Conservation (phyloP, 92 coral and sea anemone genomes). For the Pocillopora meandrina region DNA sequence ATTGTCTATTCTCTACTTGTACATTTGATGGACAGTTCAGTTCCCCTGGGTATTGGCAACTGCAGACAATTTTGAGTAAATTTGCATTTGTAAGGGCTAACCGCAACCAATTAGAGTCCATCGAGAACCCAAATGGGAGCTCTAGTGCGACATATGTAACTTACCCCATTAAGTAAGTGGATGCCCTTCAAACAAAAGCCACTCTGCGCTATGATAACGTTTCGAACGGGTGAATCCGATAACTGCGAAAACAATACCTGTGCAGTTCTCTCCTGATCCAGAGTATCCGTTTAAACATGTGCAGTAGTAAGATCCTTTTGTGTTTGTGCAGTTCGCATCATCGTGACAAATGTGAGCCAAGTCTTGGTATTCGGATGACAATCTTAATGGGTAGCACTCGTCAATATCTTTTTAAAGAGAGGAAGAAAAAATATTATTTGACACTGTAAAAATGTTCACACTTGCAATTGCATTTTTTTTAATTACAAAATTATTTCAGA, state of each 20-base stretch:
- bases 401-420: conserved; percentile 40
- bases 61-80: neutral
- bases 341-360: conserved; percentile 61
- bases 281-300: conserved; percentile 57
- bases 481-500: too few relatives aligned
- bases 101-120: neutral
- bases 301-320: conserved; percentile 70
- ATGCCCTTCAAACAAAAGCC: neutral
- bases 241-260: conserved; percentile 12
- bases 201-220: neutral
- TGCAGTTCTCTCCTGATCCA: conserved; percentile 47
- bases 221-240: too few relatives aligned
- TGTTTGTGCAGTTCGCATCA: conserved; percentile 72
- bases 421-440: neutral
- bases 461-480: too few relatives aligned
- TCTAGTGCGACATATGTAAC: neutral
- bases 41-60: neutral
- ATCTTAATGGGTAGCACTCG: conserved; percentile 46
- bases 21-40: neutral
- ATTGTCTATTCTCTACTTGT: neutral
- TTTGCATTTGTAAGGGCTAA: neutral
- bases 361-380: conserved; percentile 41
- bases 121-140: neutral
- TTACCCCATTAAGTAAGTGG: neutral
- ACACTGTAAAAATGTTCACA: neutral